Evolutionary conservation across 2,113 vertebrate species (phyloP), one percentile per base, ranked within the genome.

Genomic region (Peucedramus taeniatus): DNA sequence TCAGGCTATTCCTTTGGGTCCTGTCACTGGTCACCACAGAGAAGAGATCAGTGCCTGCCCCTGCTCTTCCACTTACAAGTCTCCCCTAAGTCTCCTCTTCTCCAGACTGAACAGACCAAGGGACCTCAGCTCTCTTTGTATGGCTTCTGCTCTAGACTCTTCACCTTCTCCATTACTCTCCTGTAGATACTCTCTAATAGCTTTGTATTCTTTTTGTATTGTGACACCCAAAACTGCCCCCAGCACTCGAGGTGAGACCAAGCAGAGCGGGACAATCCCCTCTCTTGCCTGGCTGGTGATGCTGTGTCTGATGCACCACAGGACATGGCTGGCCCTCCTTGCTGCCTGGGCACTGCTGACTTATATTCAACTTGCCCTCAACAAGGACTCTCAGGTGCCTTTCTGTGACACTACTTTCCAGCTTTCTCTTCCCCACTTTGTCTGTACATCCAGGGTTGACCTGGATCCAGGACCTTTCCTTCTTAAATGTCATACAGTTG

Each of bases 251-350:
- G 15, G 22, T 64, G 35, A 71, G 57, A 26, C 23, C 0, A 1
- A 0, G 8, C 74, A 40, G 49, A 54, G 20, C 0, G 0, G n/a
- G 42, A 80, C 21, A 42, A 42, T 42, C 20, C 40, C 9, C 20
- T 71, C 11, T 42, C 26, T 50, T n/a, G 11, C 9, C 26, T 0
- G 0, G 40, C 24, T 56, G 84, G 9, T 0, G 1, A 63, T 71
- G 35, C 42, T 64, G 59, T 35, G 31, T 31, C 31, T 57, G 66
- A 33, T 65, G 56, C 17, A 0, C 5, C 11, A 1, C 57, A 35
- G 42, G 35, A 56, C 42, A 27, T 0, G 0, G 17, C 0, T 56
- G 44, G 50, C 31, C 8, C 3, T 44, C 42, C 44, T 7, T 22
- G 16, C 13, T 63, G n/a, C 13, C 57, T 63, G 49, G 18, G 18